These are phyloP conservation scores for Arctopsyche grandis DNA, from an alignment of 1,140 invertebrate genomes.

Conservation along the genomic window DNA sequence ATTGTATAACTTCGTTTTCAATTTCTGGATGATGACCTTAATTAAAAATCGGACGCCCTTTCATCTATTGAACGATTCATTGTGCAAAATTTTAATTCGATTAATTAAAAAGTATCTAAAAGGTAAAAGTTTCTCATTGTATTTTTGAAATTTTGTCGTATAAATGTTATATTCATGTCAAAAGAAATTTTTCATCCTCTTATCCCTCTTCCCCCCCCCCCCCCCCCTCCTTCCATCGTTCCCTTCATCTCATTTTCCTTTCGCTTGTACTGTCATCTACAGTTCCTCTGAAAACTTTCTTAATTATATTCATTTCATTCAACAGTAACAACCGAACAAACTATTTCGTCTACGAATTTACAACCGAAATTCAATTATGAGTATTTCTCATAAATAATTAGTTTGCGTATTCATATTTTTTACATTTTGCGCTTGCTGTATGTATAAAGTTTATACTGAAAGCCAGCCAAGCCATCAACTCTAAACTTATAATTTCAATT, in stretches of 20 bases:
- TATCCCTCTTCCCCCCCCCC: not conserved
- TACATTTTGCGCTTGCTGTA: too few species aligned
- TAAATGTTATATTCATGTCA: not conserved
- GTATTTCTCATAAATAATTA: not conserved
- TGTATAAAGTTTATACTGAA: too few species aligned
- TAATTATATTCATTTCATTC: slow-evolving; percentile 26
- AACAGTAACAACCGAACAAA: slow-evolving; percentile 21
- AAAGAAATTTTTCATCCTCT: slow-evolving; percentile 10
- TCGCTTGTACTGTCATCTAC: not conserved
- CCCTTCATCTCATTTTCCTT: not conserved
- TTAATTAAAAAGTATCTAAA: not conserved
- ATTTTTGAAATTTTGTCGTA: not conserved
- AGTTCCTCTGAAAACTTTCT: slow-evolving; percentile 18
- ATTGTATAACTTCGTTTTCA: too few species aligned
- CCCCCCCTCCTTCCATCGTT: not conserved
- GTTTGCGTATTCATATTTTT: too few species aligned
- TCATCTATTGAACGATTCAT: not conserved
- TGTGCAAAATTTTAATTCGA: not conserved
- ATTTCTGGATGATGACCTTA: too few species aligned
- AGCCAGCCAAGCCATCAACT: too few species aligned
- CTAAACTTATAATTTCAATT: too few species aligned
- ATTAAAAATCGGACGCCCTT: too few species aligned
- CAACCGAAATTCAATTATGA: slow-evolving; percentile 3
- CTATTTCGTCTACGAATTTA: slow-evolving; percentile 16
- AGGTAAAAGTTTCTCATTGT: not conserved